phyloP scores from a whole-genome alignment of 92 coral and sea anemone genomes.

The Palythoa heliodiscus region DNA sequence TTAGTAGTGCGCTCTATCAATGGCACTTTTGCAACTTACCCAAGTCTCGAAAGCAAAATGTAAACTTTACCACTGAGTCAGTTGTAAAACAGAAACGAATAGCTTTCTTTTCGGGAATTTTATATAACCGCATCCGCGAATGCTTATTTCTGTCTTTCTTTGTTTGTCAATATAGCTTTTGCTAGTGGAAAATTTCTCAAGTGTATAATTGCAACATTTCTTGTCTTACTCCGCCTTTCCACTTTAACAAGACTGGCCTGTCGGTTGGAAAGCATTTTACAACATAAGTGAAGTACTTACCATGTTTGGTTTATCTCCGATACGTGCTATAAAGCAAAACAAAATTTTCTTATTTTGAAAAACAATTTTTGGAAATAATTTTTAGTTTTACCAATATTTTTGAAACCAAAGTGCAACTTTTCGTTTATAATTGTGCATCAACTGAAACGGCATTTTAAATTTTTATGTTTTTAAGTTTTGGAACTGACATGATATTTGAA shows the following conservation, averaged over 20 bases:
- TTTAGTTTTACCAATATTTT: background rate
- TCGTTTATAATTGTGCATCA: background rate
- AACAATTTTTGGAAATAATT: background rate
- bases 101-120: no score
- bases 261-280: constrained; percentile 11
- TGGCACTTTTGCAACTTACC: no score
- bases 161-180: background rate
- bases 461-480: background rate
- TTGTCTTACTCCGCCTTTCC: background rate
- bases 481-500: background rate
- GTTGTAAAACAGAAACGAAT: no score
- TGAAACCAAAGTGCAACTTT: background rate
- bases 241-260: constrained; percentile 8
- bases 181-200: background rate
- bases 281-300: background rate
- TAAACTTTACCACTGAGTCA: no score
- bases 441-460: background rate
- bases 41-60: no score
- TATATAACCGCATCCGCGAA: background rate
- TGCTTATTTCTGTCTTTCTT: background rate
- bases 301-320: constrained; percentile 18
- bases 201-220: constrained; percentile 29
- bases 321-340: constrained; percentile 16
- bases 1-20: no score
- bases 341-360: background rate